Base-by-base conservation (phyloP, 2,113 vertebrate species). In the Crotalus tigris region DNA sequence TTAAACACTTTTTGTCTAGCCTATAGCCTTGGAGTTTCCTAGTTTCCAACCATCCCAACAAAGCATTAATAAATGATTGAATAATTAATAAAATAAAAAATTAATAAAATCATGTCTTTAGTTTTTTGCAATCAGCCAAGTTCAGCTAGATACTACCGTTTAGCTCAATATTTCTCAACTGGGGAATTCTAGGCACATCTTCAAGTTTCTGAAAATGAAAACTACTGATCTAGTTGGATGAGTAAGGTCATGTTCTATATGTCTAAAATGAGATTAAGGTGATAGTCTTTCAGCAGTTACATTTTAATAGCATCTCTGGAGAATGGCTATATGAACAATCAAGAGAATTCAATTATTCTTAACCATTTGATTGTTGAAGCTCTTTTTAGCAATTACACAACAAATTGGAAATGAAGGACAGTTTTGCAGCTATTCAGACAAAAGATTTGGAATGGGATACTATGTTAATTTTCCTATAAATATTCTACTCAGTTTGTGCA, bases 401-500 rank as follows among this genome's bases (percentile, higher is more conserved):
- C 46, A 87, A 29, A 87, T 24, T 39, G 8, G 19, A 59, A 46
- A 87, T 21, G 19, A 57, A 57, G 10, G 19, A 12, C 26, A 61
- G 29, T 49, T 19, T 11, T 33, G 19, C 33, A 81, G 17, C 33
- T 33, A 44, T 44, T 44, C 3, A 2, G 17, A 81, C 33, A 81
- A 81, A 81, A 81, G 7, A 3, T 81, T 81, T 81, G 9, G 9
- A 81, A 81, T 44, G 7, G 17, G 33, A 21, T 81, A 81, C 33
- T 44, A 21, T 44, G 33, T 8, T 81, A 81, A 44, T 17, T 44
- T 39, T 21, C 33, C 33, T 44, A 17, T 81, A 81, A 81, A 81
- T 81, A 81, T 92, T 91, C 90, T 12, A 6, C 69, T 39, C 92
- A 1, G 29, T 94, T 10, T 94, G 10, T 97, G 15, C 93, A 87